Base-by-base conservation (phyloP, 2,797 vertebrate species). In the Gymnocypris eckloni region DNA sequence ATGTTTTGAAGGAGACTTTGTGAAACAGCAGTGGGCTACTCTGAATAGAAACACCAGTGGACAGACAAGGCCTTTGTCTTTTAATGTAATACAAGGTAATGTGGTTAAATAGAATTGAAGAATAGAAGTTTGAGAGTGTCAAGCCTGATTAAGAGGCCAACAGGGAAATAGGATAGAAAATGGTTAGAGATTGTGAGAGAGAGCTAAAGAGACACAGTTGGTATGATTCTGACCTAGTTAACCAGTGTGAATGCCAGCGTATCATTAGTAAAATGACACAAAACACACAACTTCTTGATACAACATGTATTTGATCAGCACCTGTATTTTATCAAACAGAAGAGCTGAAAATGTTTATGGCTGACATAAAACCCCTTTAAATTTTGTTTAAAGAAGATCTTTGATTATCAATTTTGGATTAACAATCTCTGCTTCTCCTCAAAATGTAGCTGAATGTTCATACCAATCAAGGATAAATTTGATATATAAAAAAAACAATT, bases 201-300 rank as follows among this genome's bases (percentile, higher is more conserved):
- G 84, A 6, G 79, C 67, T 81, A 87, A 92, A 92, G 69, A 89
- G 82, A 87, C 89, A 90, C 93, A 93, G 92, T 93, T 92, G 92
- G 91, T 89, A 71, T 89, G 87, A 90, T 91, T 79, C 81, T 93
- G 93, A 95, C 94, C 94, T 91, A 94, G 90, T 93, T 94, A 91
- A 84, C 82, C 75, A 81, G 18, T 77, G 82, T 72, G 78, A 88
- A 90, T 89, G 85, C 66, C 87, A 88, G 91, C 89, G 87, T 66
- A 56, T 84, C 79, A 54, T 83, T 48, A 15, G 22, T 69, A 22
- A 54, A 76, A 39, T 80, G 86, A 71, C 77, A 54, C 33, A 78
- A 75, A 64, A 25, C 2, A 13, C 61, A 56, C 48, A 56, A n/a
- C 15, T 52, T 50, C n/a, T 61, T 37, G 18, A 22, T n/a, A 2